A percentile compares a stretch with the other conserved stretches of the same genome.
These are phyloP conservation scores for Palythoa heliodiscus DNA, from an alignment of 92 coral and sea anemone species.

Conservation along the genomic window DNA sequence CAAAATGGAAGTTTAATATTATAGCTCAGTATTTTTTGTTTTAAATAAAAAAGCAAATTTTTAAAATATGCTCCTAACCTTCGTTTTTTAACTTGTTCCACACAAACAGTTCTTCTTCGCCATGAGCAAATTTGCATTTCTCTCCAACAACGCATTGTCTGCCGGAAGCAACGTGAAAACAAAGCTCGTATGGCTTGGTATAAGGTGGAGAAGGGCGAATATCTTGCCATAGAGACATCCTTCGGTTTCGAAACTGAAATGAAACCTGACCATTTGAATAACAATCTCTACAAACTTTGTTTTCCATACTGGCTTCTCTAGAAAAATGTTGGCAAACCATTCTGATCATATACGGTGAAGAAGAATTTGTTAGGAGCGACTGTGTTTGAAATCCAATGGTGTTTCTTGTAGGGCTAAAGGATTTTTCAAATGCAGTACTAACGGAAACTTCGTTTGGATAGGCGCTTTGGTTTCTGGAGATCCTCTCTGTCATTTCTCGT, in stretches of 20 bases:
- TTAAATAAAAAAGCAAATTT: not conserved
- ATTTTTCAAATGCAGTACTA: not conserved
- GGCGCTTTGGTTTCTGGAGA: not conserved
- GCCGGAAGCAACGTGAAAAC: constrained; percentile 7
- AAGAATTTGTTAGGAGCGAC: not conserved
- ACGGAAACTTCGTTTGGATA: not conserved
- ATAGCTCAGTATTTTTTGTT: not conserved
- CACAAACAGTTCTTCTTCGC: constrained; percentile 7
- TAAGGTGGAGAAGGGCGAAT: constrained; percentile 29
- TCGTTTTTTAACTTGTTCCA: constrained; percentile 21
- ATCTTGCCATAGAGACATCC: not conserved
- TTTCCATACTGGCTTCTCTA: not conserved
- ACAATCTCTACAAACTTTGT: constrained; percentile 11
- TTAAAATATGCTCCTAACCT: not conserved
- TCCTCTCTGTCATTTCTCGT: not conserved
- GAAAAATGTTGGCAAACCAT: not conserved
- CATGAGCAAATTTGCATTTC: constrained; percentile 35
- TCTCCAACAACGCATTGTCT: constrained; percentile 19
- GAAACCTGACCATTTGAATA: not conserved
- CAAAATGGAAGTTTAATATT: not conserved
- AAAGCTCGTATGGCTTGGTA: constrained; percentile 8
- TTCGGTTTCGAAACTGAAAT: not conserved
- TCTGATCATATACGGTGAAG: not conserved
- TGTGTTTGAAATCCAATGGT: not conserved
- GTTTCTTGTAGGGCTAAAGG: not conserved